Conservation (phyloP, 2,888 invertebrate species). For the Pyrrhia umbra region DNA sequence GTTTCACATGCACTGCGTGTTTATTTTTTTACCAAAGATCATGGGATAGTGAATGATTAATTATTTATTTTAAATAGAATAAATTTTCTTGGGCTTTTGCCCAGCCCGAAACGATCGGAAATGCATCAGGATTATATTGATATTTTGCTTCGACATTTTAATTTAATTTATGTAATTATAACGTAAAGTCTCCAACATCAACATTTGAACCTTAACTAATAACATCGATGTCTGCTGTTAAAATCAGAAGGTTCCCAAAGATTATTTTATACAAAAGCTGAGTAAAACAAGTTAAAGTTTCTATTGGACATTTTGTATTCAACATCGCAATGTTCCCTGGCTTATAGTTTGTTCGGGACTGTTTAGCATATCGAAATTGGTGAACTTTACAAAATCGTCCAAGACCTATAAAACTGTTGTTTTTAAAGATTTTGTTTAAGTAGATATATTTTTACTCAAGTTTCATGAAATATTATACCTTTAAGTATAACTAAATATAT, state of each 20-base stretch:
- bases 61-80: not conserved
- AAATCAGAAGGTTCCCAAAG: not conserved
- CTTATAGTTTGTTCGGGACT: constrained; percentile 18
- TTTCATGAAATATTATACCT: constrained; percentile 21
- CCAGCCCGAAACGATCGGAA: not conserved
- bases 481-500: constrained; percentile 9
- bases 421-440: constrained; percentile 17
- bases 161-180: no score
- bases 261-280: constrained; percentile 12
- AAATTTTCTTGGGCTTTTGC: not conserved
- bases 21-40: constrained; percentile 9
- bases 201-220: not conserved
- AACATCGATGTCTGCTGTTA: not conserved
- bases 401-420: constrained; percentile 28
- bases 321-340: constrained; percentile 14
- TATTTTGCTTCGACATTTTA: no score
- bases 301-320: constrained; percentile 33
- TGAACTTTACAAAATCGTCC: constrained; percentile 16
- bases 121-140: not conserved
- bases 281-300: constrained; percentile 40
- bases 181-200: no score
- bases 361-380: constrained; percentile 33
- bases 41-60: not conserved
- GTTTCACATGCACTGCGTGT: constrained; percentile 24
- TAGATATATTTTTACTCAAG: constrained; percentile 2